Percentiles rank a stretch among this genome's conserved stretches.
Conservation (phyloP, 2,888 invertebrate species). For the Acleris laterana region DNA sequence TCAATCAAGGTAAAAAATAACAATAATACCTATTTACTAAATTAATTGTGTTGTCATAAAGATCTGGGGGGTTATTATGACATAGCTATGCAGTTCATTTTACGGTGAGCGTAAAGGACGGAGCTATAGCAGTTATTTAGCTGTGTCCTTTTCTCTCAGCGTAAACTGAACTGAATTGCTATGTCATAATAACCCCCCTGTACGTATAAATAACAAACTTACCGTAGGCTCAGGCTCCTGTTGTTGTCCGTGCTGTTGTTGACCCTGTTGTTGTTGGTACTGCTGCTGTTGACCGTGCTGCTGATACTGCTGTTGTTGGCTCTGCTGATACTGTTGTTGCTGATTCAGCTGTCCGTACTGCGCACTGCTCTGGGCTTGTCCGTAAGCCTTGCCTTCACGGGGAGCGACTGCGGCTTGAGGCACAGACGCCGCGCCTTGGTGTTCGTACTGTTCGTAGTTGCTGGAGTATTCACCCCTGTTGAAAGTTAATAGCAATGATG, state of each 20-base stretch:
- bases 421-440: conserved; percentile 39
- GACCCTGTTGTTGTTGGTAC: conserved; percentile 28
- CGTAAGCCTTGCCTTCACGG: conserved; percentile 54
- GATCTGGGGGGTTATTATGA: too few species aligned
- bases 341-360: conserved; percentile 37
- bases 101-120: too few species aligned
- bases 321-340: conserved; percentile 34
- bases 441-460: conserved; percentile 44
- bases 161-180: too few species aligned
- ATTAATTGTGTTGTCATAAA: too few species aligned
- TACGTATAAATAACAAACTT: conserved; percentile 45
- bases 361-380: conserved; percentile 43
- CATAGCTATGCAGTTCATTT: too few species aligned
- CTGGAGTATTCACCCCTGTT: conserved; percentile 48
- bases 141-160: too few species aligned
- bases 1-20: too few species aligned
- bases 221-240: conserved; percentile 74
- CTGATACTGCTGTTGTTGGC: conserved; percentile 38
- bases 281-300: conserved; percentile 15
- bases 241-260: conserved; percentile 40
- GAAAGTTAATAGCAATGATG: conserved; percentile 22
- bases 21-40: too few species aligned
- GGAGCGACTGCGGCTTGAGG: conserved; percentile 41
- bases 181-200: too few species aligned
- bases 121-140: too few species aligned